These are phyloP conservation scores for Dysidea cf. avara DNA, from an alignment of 37 sponge, comb jelly and placozoan species.

Conservation along the genomic window DNA sequence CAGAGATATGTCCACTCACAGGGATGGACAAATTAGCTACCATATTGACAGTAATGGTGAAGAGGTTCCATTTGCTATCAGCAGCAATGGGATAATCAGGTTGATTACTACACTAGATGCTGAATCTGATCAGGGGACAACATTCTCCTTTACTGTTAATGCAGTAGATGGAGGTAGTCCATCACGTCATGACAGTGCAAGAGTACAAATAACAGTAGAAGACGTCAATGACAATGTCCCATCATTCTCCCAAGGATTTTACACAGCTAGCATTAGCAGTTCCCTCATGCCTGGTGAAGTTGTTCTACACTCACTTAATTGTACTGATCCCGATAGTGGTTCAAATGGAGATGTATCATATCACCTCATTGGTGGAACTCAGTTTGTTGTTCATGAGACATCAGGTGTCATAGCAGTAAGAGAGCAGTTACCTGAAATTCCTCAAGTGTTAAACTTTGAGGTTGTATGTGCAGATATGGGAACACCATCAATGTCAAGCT, in stretches of 20 bases:
- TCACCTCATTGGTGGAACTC: no score
- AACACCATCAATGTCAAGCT: slow-evolving; percentile 28
- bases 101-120: slow-evolving; percentile 10
- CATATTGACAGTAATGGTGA: neutral
- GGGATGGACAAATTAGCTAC: no score
- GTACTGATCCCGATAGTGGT: no score
- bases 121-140: slow-evolving; percentile 17
- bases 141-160: slow-evolving; percentile 20
- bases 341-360: no score
- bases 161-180: slow-evolving; percentile 31
- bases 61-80: slow-evolving; percentile 19
- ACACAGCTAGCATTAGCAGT: no score
- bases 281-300: no score
- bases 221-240: slow-evolving; percentile 18
- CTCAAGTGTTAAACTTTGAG: slow-evolving; percentile 32
- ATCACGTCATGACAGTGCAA: neutral
- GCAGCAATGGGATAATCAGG: slow-evolving; percentile 27
- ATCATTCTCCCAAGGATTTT: no score
- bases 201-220: slow-evolving; percentile 17
- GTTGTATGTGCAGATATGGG: slow-evolving; percentile 67
- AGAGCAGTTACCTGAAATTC: no score
- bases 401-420: no score
- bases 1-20: no score
- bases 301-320: no score
- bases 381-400: no score